Percentiles rank a stretch among this genome's conserved stretches.
phyloP scores from a whole-genome alignment of 2,888 invertebrate species.

The Acronicta psi region DNA sequence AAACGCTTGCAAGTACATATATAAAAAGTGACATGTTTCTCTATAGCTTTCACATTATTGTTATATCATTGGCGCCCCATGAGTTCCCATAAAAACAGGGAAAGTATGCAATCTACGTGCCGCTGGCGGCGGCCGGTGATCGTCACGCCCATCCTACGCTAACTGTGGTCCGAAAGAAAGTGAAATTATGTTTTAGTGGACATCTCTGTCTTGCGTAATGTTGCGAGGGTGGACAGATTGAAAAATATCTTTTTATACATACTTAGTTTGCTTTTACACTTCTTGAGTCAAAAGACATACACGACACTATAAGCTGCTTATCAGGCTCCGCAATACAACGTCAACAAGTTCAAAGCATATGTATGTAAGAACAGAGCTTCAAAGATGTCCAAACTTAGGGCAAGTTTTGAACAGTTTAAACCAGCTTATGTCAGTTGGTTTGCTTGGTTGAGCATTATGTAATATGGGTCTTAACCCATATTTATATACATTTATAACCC shows the following conservation, averaged over 20 bases:
- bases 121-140: conserved; percentile 74
- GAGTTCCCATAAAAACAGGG: conserved; percentile 87
- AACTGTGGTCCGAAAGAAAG: conserved; percentile 77
- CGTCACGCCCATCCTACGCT: conserved; percentile 83
- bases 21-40: conserved; percentile 28
- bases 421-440: not conserved
- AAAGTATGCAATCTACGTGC: conserved; percentile 82
- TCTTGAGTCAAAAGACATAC: conserved; percentile 8
- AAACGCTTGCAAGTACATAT: conserved; percentile 17
- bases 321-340: conserved; percentile 2
- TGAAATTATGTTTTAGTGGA: conserved; percentile 75
- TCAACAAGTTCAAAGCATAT: conserved; percentile 4
- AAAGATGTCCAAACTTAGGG: conserved; percentile 1
- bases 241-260: conserved; percentile 28
- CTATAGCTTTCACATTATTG: conserved; percentile 72
- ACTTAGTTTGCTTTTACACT: conserved; percentile 1
- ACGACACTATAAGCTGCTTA: conserved; percentile 18
- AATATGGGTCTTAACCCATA: no score
- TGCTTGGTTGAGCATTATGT: conserved; percentile 6
- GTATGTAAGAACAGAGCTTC: not conserved
- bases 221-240: conserved; percentile 35
- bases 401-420: conserved; percentile 2
- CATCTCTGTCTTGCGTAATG: conserved; percentile 55
- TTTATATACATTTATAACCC: no score
- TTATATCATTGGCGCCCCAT: conserved; percentile 76